Evolutionary conservation across 2,888 invertebrate species (phyloP).

Genomic region (Anaspis maculata): DNA sequence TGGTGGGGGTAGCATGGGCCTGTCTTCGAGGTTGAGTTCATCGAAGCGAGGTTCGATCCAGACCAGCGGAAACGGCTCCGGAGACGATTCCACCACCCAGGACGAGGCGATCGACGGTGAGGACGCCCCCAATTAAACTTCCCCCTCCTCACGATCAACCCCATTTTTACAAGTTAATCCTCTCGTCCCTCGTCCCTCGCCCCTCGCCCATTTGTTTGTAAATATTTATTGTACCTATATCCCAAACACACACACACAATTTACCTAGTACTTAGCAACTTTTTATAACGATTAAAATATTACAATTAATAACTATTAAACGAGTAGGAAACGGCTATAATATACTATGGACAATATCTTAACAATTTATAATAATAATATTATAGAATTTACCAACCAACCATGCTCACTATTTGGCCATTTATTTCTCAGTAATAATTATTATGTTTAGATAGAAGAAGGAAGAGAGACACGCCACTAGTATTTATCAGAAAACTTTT

Average conservation of each 20-base stretch:
- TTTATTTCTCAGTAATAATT: too few relatives aligned
- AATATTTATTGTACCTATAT: conserved; percentile 19
- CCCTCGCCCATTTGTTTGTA: conserved; percentile 24
- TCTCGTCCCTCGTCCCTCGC: too few relatives aligned
- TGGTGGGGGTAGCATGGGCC: conserved; percentile 43
- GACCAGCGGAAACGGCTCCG: conserved; percentile 52
- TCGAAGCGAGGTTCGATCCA: conserved; percentile 61
- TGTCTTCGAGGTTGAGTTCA: conserved; percentile 52
- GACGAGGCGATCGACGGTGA: conserved; percentile 71
- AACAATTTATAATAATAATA: neutral
- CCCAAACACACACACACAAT: conserved; percentile 2
- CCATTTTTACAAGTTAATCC: too few relatives aligned
- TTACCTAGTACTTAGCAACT: conserved; percentile 26
- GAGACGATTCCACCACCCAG: conserved; percentile 68
- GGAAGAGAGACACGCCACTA: too few relatives aligned
- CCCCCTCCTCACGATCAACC: too few relatives aligned
- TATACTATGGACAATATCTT: neutral
- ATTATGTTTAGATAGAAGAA: neutral
- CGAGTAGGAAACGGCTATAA: neutral
- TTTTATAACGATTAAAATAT: conserved; percentile 15
- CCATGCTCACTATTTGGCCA: conserved; percentile 5
- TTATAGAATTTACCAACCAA: conserved; percentile 8
- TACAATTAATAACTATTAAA: conserved; percentile 2
- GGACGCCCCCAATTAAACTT: conserved; percentile 50
- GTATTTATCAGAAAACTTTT: too few relatives aligned